Percentiles rank a stretch among this genome's conserved stretches.
Evolutionary conservation across 2,797 vertebrate genomes (phyloP).

Genomic region (Hippopotamyrus pictus): DNA sequence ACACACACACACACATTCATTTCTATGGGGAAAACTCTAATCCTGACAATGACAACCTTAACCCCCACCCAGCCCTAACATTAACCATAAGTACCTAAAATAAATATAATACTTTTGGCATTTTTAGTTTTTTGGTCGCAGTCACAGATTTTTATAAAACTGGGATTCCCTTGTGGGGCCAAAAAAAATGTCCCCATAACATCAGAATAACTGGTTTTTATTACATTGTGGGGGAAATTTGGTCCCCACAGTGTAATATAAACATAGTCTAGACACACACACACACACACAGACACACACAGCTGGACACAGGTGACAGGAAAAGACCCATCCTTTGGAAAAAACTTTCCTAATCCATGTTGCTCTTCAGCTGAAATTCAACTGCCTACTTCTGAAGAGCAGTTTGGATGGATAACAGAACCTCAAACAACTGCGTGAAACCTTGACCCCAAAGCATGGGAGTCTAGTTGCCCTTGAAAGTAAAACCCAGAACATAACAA

Average conservation of each 20-base stretch:
- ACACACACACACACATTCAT: neutral
- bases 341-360: neutral
- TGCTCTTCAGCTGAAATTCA: neutral
- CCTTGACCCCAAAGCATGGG: neutral
- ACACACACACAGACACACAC: neutral
- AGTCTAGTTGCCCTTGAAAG: neutral
- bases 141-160: neutral
- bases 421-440: neutral
- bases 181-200: neutral
- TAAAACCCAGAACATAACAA: neutral
- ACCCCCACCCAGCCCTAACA: neutral
- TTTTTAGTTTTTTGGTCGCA: neutral
- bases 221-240: neutral
- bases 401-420: neutral
- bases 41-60: neutral
- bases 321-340: neutral
- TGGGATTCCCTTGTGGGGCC: neutral
- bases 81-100: neutral
- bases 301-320: neutral
- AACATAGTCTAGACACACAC: neutral
- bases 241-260: neutral
- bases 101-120: neutral
- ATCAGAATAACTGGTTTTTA: neutral
- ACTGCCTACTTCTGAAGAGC: slow-evolving; percentile 30
- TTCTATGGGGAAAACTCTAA: neutral